Evolutionary conservation across 2,888 invertebrate species (phyloP), one percentile per base, ranked within the genome.

Genomic region (Thereva nobilitata): DNA sequence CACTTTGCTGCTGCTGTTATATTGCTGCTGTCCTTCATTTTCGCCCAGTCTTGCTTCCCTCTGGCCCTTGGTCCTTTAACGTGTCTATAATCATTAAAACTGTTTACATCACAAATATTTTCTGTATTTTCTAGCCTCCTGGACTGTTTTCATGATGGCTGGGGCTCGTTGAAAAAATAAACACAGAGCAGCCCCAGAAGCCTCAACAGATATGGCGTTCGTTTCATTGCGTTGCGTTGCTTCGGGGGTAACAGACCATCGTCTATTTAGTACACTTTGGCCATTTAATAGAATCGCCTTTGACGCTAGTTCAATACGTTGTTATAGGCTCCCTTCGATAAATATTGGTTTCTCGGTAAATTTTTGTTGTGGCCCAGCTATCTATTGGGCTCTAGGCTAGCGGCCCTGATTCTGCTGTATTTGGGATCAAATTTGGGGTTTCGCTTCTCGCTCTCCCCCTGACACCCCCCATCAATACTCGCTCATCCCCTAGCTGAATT

Each of bases 11-110:
- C 23, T 23, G 23, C 23, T 23, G 23, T 2, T 23, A 2, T 23
- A 23, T 23, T 23, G 23, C 23, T 23, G 23, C 23, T 23, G 23
- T 23, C 23, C 23, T 23, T 23, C 42, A 44, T 42, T 56, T 42
- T 56, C 41, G 45, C 7, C 44, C 44, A 35, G 12, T 47, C 1
- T 47, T 59, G 34, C 4, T 8, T 35, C 23, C 23, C 23, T 23
- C 12, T 5, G 4, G 8, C 12, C n/a, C 34, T 8, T 47, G 34
- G 23, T 12, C 57, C 57, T 8, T 23, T 12, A 47, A 59, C 63
- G 37, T 53, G 55, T 47, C 56, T 34, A 61, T 67, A 67, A 67
- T 67, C 67, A 67, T 67, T 67, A 67, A 67, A 67, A 63, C 64
- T 67, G 63, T 67, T 67, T 67, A 52, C 67, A 49, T 38, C 10